Evolutionary conservation across 2,888 invertebrate species (phyloP).

Genomic region (Sinopyrophorus schimmeli): DNA sequence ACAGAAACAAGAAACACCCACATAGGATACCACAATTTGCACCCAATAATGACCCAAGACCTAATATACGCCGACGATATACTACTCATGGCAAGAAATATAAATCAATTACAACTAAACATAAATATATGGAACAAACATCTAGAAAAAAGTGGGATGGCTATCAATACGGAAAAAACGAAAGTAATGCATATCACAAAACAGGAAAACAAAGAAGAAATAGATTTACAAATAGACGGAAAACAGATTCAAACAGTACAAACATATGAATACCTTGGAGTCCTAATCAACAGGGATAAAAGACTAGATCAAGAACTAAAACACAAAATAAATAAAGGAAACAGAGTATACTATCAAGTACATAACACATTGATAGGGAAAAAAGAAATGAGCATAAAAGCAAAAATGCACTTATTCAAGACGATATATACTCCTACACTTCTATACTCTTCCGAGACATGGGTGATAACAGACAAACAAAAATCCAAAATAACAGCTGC

Average conservation of each 20-base stretch:
- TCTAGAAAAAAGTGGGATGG: constrained; percentile 1
- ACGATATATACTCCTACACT: neutral
- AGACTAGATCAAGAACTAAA: neutral
- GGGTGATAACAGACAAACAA: constrained; percentile 2
- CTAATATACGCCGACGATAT: constrained; percentile 1
- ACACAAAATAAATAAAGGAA: neutral
- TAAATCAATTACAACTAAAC: neutral
- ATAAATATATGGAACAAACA: constrained; percentile 1
- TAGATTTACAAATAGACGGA: too few relatives aligned
- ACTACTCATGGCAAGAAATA: constrained; percentile 1
- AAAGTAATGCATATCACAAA: neutral
- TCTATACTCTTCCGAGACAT: neutral
- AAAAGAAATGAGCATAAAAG: neutral
- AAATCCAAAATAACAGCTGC: constrained; percentile 5
- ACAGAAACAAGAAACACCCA: neutral
- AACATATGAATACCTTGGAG: constrained; percentile 1
- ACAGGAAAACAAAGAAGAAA: neutral
- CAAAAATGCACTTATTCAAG: constrained; percentile 1
- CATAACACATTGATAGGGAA: neutral
- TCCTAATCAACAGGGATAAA: too few relatives aligned
- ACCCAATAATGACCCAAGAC: neutral
- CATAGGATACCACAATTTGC: constrained; percentile 2
- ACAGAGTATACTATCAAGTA: constrained; percentile 1
- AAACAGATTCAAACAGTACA: neutral
- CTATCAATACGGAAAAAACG: neutral